A percentile compares a stretch with the other conserved stretches of the same genome.
These are phyloP conservation scores for Cyrtonyx montezumae DNA, from an alignment of 2,113 vertebrate species.

Conservation along the genomic window DNA sequence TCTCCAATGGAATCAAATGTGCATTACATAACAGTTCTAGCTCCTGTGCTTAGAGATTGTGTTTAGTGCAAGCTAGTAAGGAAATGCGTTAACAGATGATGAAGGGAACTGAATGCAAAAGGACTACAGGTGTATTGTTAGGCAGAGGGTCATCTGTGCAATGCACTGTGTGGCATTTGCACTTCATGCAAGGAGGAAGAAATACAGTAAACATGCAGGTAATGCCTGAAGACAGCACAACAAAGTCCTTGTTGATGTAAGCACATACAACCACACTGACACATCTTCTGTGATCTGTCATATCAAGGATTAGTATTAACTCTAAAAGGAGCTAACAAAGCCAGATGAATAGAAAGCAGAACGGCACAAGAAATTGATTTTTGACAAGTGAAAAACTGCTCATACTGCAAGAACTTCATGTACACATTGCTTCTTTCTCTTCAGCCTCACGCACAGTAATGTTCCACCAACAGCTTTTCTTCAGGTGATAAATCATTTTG, in stretches of 20 bases:
- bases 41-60: neutral
- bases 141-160: neutral
- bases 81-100: neutral
- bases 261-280: neutral
- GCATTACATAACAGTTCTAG: neutral
- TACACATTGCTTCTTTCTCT: slow-evolving; percentile 4
- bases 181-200: neutral
- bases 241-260: neutral
- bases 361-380: neutral
- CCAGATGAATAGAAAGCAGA: slow-evolving; percentile 23
- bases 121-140: neutral
- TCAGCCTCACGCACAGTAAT: neutral
- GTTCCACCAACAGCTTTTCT: slow-evolving; percentile 14
- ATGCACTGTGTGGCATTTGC: neutral
- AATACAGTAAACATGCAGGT: neutral
- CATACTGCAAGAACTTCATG: neutral
- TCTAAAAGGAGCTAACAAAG: neutral
- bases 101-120: neutral
- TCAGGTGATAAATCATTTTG: slow-evolving; percentile 61
- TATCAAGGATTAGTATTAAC: neutral
- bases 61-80: neutral
- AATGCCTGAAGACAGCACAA: neutral
- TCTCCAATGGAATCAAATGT: neutral
- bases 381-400: slow-evolving; percentile 58
- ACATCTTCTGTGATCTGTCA: neutral